These are phyloP conservation scores for Pharmacophagus antenor DNA, from an alignment of 2,888 invertebrate species.

Conservation along the genomic window DNA sequence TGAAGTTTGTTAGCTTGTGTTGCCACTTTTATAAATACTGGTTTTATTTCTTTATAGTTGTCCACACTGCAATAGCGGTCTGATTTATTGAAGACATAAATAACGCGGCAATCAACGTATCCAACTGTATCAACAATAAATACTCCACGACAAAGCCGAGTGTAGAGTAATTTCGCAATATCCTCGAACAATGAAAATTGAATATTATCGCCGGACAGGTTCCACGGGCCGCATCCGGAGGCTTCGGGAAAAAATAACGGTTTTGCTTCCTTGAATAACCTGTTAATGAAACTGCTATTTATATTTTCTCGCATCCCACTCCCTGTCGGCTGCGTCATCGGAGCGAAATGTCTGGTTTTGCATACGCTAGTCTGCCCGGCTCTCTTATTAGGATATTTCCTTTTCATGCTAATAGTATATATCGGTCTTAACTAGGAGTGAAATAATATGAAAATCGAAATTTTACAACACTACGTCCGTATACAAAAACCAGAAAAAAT, in stretches of 20 bases:
- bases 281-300: conserved; percentile 30
- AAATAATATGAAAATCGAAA: too few species aligned
- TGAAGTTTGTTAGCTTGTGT: too few species aligned
- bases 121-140: conserved; percentile 15
- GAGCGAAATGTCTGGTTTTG: conserved; percentile 21
- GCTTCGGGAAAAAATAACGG: conserved; percentile 18
- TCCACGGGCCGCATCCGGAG: conserved; percentile 25
- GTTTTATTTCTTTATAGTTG: neutral
- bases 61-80: neutral
- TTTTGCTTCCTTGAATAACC: conserved; percentile 27
- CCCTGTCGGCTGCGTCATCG: conserved; percentile 24
- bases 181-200: conserved; percentile 24
- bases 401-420: conserved; percentile 8
- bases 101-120: neutral
- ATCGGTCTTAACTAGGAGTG: neutral
- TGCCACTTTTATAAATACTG: neutral
- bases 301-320: conserved; percentile 26
- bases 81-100: neutral
- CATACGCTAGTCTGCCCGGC: conserved; percentile 14
- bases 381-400: conserved; percentile 17
- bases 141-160: conserved; percentile 4
- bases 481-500: too few species aligned
- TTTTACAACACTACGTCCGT: too few species aligned
- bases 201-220: conserved; percentile 12
- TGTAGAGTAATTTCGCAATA: conserved; percentile 14